Evolutionary conservation across 2,888 invertebrate genomes (phyloP).

Genomic region (Argynnis bischoffii): DNA sequence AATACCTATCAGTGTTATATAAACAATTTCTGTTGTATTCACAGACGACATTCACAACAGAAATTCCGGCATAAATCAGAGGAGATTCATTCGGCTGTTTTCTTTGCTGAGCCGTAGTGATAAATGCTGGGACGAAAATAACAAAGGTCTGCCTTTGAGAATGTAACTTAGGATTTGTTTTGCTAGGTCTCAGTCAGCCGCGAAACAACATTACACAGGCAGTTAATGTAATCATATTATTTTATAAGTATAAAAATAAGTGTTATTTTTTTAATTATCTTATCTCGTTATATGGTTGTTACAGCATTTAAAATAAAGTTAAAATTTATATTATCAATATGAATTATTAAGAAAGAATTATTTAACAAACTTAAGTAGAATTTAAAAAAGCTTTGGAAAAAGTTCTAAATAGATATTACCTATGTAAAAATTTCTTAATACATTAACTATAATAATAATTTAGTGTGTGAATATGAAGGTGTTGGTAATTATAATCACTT

Average conservation of each 20-base stretch:
- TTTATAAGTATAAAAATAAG: neutral
- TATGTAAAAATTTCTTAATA: neutral
- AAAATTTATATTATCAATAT: too few relatives aligned
- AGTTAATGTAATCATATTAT: neutral
- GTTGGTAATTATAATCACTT: neutral
- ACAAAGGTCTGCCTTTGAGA: constrained; percentile 9
- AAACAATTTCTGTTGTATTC: neutral
- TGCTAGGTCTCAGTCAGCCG: neutral
- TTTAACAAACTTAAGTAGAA: too few relatives aligned
- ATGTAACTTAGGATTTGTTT: constrained; percentile 16
- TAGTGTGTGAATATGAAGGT: constrained; percentile 1
- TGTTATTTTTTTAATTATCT: too few relatives aligned
- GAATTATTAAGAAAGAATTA: too few relatives aligned
- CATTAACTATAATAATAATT: neutral
- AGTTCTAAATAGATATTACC: too few relatives aligned
- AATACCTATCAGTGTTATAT: neutral
- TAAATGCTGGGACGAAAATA: constrained; percentile 21
- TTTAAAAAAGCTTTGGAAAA: too few relatives aligned
- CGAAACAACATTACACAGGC: neutral
- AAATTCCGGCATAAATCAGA: constrained; percentile 13
- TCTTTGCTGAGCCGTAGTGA: constrained; percentile 18
- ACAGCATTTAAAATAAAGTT: too few relatives aligned
- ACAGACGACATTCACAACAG: constrained; percentile 5
- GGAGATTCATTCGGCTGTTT: constrained; percentile 15
- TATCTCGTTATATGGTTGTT: too few relatives aligned